Evolutionary conservation across 2,888 invertebrate genomes (phyloP), one percentile per base, ranked within the genome.

Genomic region (Agriopis aurantiaria): DNA sequence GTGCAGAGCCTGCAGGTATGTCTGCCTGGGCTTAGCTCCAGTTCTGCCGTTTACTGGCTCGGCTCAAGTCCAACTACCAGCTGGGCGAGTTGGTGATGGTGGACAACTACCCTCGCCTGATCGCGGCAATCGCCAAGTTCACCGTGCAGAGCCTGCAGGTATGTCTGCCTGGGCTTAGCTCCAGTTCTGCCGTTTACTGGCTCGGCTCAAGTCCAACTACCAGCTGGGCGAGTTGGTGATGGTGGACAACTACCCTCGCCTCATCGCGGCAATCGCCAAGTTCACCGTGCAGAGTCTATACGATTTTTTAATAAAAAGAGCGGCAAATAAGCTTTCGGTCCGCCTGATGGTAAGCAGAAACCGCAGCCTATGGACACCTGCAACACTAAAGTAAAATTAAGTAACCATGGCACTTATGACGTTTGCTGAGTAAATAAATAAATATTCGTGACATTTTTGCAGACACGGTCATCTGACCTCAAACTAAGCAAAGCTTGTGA

Each of bases 41-140:
- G 92, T 99, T 99, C 95, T 99, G 99, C 88, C 97, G 99, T 2
- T 95, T 99, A 55, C 95, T 99, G 71, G 99, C 99, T 9, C 96
- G 99, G 10, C 95, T 99, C 60, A 99, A 99, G 92, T 98, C 98
- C 48, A 99, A 99, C 95, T 99, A 99, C 91, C 99, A 99, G 91
- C 95, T 99, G 10, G 98, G 99, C 0, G 99, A 99, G 92, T 94
- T 99, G 77, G 99, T 99, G 46, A 98, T 99, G 95, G 98, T 99
- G 48, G 98, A 99, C 83, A 98, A 97, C 90, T 99, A 99, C 92
- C 97, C 98, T 0, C 97, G 98, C 81, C 97, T 99, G 57, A 99
- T 99, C 78, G 97, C 98, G 82, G 95, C 99, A 68, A 98, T 99
- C 75, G 99, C 99, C 53, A 99, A 99, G 92, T 99, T 99, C 90